Percentiles rank a stretch among this genome's conserved stretches.
Evolutionary conservation across 2,113 vertebrate genomes (phyloP).

Genomic region (Sakesphorus luctuosus): DNA sequence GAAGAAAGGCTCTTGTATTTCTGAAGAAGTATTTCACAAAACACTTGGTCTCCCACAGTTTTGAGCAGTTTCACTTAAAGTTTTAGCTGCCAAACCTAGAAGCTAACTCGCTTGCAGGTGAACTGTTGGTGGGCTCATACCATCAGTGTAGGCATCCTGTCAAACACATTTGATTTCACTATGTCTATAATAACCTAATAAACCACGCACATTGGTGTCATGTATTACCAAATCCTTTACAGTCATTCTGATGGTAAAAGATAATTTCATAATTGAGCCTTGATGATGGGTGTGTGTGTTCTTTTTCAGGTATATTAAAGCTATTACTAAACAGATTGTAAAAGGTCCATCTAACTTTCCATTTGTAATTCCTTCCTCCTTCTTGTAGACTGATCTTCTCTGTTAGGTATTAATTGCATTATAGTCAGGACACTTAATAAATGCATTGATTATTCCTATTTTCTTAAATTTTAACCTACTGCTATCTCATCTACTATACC

Average conservation of each 20-base stretch:
- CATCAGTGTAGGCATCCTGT: neutral
- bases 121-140: neutral
- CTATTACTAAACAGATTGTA: neutral
- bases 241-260: neutral
- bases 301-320: neutral
- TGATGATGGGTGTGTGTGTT: accelerated
- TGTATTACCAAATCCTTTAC: neutral
- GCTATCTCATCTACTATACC: neutral
- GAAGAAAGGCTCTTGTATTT: neutral
- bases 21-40: neutral
- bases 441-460: neutral
- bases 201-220: neutral
- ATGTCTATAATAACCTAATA: neutral
- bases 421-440: neutral
- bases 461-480: neutral
- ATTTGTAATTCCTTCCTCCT: neutral
- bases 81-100: neutral
- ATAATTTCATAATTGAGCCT: neutral
- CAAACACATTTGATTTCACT: neutral
- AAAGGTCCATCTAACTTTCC: neutral
- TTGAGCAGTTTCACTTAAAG: neutral
- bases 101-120: neutral
- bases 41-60: neutral
- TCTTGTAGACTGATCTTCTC: accelerated
- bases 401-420: neutral